phyloP scores from a whole-genome alignment of 1,140 invertebrate species.

The Phthorimaea operculella region DNA sequence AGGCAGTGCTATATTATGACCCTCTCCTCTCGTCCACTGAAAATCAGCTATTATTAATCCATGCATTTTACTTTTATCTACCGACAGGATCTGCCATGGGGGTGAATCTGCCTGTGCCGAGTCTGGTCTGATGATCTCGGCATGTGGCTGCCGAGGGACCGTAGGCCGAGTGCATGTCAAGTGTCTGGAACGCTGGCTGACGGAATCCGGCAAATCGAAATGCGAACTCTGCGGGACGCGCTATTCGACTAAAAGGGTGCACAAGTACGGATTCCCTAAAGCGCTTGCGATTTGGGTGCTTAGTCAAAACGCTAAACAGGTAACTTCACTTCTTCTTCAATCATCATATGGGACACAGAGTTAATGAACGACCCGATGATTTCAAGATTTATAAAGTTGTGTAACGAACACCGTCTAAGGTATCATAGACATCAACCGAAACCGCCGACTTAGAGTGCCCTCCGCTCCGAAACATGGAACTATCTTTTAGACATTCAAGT shows the following conservation, averaged over 20 bases:
- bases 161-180: conserved; percentile 74
- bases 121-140: conserved; percentile 43
- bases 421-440: too few species aligned
- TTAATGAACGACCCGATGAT: too few species aligned
- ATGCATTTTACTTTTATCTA: background rate
- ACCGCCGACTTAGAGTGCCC: too few species aligned
- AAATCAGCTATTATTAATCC: too few species aligned
- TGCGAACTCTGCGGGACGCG: conserved; percentile 72
- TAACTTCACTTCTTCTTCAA: conserved; percentile 25
- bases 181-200: conserved; percentile 77
- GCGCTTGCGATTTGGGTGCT: conserved; percentile 68
- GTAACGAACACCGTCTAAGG: too few species aligned
- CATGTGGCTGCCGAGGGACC: conserved; percentile 73
- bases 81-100: conserved; percentile 54
- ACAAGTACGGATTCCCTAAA: conserved; percentile 63
- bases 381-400: too few species aligned
- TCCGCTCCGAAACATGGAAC: too few species aligned
- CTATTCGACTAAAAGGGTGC: conserved; percentile 67
- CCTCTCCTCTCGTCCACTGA: too few species aligned
- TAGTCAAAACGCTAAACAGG: conserved; percentile 69
- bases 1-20: too few species aligned
- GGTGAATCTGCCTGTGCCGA: conserved; percentile 38
- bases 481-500: too few species aligned
- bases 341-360: too few species aligned
- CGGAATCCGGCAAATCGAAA: conserved; percentile 69